These are phyloP conservation scores for Cyphomyrus plagiostoma DNA, from an alignment of 2,113 vertebrate genomes.

Conservation along the genomic window DNA sequence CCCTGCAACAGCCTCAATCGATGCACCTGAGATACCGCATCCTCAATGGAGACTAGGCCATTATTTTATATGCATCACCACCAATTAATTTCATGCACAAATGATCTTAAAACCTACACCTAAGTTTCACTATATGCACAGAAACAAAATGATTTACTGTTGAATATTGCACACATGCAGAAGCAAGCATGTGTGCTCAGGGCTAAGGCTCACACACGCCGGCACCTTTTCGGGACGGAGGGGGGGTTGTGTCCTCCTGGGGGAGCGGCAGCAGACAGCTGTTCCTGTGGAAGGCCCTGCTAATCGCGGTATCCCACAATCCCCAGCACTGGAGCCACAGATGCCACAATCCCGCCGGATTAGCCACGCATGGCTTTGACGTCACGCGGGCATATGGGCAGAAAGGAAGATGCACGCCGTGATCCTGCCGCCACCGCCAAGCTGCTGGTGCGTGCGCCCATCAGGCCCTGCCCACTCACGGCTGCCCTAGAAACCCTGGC, in stretches of 20 bases:
- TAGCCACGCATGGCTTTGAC: conserved; percentile 24
- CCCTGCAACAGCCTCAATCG: neutral
- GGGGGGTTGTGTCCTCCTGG: neutral
- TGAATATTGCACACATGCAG: neutral
- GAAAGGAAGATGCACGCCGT: neutral
- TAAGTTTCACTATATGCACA: neutral
- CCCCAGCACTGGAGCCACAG: conserved; percentile 12
- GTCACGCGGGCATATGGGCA: conserved; percentile 31
- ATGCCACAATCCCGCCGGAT: conserved; percentile 39
- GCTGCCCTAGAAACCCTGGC: neutral
- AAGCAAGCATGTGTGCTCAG: neutral
- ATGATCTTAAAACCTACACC: neutral
- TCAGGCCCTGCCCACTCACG: neutral
- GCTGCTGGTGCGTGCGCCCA: neutral
- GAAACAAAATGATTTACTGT: neutral
- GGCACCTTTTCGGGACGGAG: neutral
- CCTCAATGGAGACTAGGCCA: neutral
- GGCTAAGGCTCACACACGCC: neutral
- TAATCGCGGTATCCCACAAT: conserved; percentile 35
- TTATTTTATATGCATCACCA: neutral
- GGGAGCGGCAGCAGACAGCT: conserved; percentile 18
- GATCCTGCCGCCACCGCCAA: neutral
- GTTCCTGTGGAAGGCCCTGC: conserved; percentile 19
- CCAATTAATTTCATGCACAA: neutral
- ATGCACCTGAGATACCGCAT: neutral